A percentile compares a stretch with the other conserved stretches of the same genome.
These are phyloP conservation scores for Ascidia mentula DNA, from an alignment of 23 tunicate genomes.

Conservation along the genomic window DNA sequence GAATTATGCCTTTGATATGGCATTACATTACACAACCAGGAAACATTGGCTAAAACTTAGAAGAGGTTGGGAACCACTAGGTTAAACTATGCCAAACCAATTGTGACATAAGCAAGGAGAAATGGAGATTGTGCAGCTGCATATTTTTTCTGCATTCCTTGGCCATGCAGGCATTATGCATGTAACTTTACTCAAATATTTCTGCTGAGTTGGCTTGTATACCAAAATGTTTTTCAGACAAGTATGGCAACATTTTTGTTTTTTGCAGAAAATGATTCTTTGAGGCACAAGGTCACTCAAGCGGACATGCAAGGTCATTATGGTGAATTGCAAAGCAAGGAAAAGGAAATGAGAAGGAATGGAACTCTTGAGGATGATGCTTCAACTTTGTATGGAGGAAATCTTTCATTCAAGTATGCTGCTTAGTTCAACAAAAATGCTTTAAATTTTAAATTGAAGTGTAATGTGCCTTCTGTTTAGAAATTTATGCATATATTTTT, in stretches of 20 bases:
- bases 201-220: background rate
- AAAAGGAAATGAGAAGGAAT: constrained; percentile 35
- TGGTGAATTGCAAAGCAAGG: constrained; percentile 20
- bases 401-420: constrained; percentile 10
- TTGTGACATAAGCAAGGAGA: too few species aligned
- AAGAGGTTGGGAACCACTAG: too few species aligned
- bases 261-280: constrained; percentile 29
- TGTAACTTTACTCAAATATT: background rate
- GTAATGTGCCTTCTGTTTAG: background rate
- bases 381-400: constrained; percentile 16
- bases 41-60: too few species aligned
- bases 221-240: background rate
- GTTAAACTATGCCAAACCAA: too few species aligned
- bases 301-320: constrained; percentile 14
- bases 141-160: too few species aligned
- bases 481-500: background rate
- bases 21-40: too few species aligned
- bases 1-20: too few species aligned
- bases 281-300: background rate
- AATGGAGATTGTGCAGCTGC: too few species aligned
- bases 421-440: background rate
- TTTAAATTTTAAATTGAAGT: background rate
- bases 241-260: background rate
- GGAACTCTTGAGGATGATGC: constrained; percentile 20
- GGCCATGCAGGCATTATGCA: too few species aligned